phyloP scores from a whole-genome alignment of 2,797 vertebrate species.

The Megaceryle alcyon region DNA sequence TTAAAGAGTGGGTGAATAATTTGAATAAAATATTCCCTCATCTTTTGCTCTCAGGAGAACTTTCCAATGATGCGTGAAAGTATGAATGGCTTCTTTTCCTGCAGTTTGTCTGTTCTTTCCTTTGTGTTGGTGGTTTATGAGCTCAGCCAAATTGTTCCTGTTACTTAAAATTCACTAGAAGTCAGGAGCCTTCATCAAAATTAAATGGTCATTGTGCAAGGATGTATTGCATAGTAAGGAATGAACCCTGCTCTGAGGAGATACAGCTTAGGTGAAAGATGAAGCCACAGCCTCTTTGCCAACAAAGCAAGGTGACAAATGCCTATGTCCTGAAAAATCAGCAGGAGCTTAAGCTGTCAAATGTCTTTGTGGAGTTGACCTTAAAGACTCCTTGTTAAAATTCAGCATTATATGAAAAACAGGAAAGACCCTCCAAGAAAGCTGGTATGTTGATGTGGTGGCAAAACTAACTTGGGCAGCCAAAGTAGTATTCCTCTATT shows the following conservation, averaged over 20 bases:
- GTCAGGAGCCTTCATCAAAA: background rate
- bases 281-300: rapidly evolving
- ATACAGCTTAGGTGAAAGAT: background rate
- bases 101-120: background rate
- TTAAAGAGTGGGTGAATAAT: background rate
- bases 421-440: background rate
- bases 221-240: background rate
- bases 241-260: background rate
- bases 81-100: background rate
- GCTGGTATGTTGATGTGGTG: background rate
- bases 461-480: background rate
- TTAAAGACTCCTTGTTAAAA: background rate
- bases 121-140: background rate
- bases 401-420: background rate
- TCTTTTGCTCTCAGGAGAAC: background rate
- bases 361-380: background rate
- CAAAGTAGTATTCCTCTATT: background rate
- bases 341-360: background rate
- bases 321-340: background rate
- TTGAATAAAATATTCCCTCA: background rate
- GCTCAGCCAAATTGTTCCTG: background rate
- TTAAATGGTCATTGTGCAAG: background rate
- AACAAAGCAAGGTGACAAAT: background rate
- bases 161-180: background rate
- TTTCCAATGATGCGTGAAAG: background rate